These are phyloP conservation scores for Volucella inanis DNA, from an alignment of 2,888 invertebrate genomes.

Conservation along the genomic window DNA sequence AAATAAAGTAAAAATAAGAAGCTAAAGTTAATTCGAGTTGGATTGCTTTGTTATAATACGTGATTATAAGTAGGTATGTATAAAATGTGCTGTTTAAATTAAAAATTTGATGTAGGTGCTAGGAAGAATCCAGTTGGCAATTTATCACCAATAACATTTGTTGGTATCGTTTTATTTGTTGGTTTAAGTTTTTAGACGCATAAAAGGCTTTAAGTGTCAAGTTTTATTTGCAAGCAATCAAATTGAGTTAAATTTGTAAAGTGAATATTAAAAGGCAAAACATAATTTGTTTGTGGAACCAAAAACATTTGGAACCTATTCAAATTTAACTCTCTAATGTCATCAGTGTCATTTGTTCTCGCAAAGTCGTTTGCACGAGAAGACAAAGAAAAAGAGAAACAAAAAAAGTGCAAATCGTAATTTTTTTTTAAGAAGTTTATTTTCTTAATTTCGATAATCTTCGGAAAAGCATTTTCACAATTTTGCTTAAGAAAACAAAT, in stretches of 20 bases:
- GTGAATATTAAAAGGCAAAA: neutral
- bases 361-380: slow-evolving; percentile 60
- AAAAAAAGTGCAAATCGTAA: slow-evolving; percentile 70
- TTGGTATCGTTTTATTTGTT: no score
- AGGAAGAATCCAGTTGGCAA: no score
- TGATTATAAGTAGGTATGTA: no score
- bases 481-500: slow-evolving; percentile 5
- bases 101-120: no score
- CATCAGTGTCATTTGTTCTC: slow-evolving; percentile 65
- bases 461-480: slow-evolving; percentile 14
- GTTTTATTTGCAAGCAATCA: neutral
- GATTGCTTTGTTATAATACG: no score
- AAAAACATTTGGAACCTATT: slow-evolving; percentile 32
- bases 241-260: neutral
- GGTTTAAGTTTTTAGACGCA: no score
- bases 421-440: slow-evolving; percentile 40
- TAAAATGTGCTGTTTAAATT: no score
- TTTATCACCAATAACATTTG: no score
- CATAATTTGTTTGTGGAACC: slow-evolving; percentile 50
- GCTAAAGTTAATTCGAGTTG: neutral
- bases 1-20: neutral
- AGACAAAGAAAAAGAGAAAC: slow-evolving; percentile 72
- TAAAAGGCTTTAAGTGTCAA: neutral
- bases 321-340: slow-evolving; percentile 42
- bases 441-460: slow-evolving; percentile 36